These are phyloP conservation scores for Cardinalis cardinalis DNA, from an alignment of 2,113 vertebrate genomes.

Conservation along the genomic window DNA sequence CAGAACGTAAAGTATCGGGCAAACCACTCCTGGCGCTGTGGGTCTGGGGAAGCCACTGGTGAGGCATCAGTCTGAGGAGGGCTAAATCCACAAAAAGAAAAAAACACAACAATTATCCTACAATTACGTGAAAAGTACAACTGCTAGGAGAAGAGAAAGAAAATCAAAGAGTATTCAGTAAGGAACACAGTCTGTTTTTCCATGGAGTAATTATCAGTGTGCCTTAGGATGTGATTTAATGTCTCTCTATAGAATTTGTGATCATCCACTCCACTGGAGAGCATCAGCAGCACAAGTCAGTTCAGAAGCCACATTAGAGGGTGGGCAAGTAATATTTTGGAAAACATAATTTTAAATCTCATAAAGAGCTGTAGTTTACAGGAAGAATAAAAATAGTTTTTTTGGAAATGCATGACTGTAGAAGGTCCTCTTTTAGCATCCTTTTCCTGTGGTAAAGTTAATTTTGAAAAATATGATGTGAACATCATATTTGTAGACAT, in stretches of 20 bases:
- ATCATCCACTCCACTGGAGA: slow-evolving; percentile 66
- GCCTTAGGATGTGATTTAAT: not conserved
- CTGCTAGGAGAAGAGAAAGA: not conserved
- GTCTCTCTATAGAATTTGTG: slow-evolving; percentile 22
- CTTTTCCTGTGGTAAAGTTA: slow-evolving; percentile 56
- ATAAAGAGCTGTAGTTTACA: not conserved
- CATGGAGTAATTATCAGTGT: not conserved
- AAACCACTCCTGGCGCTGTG: slow-evolving; percentile 97
- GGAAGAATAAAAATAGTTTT: slow-evolving; percentile 39
- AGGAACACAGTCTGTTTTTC: not conserved
- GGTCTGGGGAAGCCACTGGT: slow-evolving; percentile 84
- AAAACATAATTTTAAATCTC: not conserved
- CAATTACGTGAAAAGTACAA: not conserved
- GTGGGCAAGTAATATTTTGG: not conserved
- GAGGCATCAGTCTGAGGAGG: slow-evolving; percentile 94
- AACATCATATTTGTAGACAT: slow-evolving; percentile 61
- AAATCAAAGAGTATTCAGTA: not conserved
- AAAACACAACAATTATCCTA: slow-evolving; percentile 33
- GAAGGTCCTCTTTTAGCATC: slow-evolving; percentile 70
- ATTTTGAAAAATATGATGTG: slow-evolving; percentile 59
- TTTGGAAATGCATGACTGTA: slow-evolving; percentile 12
- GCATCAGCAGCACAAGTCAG: slow-evolving; percentile 61
- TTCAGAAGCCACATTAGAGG: slow-evolving; percentile 27
- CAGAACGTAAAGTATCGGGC: slow-evolving; percentile 99
- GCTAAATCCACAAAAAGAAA: slow-evolving; percentile 77